A percentile compares a stretch with the other conserved stretches of the same genome.
These are phyloP conservation scores for Australoheros facetus DNA, from an alignment of 2,797 vertebrate genomes.

Conservation along the genomic window DNA sequence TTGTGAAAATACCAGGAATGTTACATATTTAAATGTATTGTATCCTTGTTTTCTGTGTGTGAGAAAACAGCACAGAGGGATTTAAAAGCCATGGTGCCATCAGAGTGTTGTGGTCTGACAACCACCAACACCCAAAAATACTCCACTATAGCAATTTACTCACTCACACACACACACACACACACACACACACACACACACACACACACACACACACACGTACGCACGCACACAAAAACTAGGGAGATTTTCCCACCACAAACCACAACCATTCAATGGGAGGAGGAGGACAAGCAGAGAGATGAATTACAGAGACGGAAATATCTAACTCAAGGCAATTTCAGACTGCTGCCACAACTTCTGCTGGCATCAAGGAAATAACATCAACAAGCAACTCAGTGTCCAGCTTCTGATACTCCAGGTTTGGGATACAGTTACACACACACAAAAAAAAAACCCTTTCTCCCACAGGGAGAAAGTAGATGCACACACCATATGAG, in stretches of 20 bases:
- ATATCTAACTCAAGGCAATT: constrained; percentile 70
- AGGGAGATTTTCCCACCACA: constrained; percentile 75
- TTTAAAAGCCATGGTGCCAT: constrained; percentile 45
- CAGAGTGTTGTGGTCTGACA: constrained; percentile 53
- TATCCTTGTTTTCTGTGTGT: constrained; percentile 34
- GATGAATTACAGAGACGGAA: constrained; percentile 76
- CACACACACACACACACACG: constrained; percentile 23
- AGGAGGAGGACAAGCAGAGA: constrained; percentile 64
- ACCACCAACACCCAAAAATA: constrained; percentile 72
- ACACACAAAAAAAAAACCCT: not conserved
- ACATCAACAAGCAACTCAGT: constrained; percentile 1
- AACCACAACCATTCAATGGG: constrained; percentile 77
- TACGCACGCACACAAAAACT: constrained; percentile 20
- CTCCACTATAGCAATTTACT: constrained; percentile 43
- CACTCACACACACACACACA: constrained; percentile 24
- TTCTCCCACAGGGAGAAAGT: not conserved
- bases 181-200: constrained; percentile 18
- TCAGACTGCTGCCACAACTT: constrained; percentile 52
- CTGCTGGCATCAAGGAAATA: constrained; percentile 45
- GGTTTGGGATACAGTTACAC: not conserved
- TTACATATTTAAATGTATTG: constrained; percentile 32
- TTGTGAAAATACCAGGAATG: not conserved
- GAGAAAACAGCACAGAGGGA: constrained; percentile 43
- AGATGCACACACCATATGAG: not conserved
- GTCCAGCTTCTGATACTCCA: not conserved